Evolutionary conservation across 2,113 vertebrate species (phyloP), one percentile per base, ranked within the genome.

Genomic region (Limnothrissa miodon): DNA sequence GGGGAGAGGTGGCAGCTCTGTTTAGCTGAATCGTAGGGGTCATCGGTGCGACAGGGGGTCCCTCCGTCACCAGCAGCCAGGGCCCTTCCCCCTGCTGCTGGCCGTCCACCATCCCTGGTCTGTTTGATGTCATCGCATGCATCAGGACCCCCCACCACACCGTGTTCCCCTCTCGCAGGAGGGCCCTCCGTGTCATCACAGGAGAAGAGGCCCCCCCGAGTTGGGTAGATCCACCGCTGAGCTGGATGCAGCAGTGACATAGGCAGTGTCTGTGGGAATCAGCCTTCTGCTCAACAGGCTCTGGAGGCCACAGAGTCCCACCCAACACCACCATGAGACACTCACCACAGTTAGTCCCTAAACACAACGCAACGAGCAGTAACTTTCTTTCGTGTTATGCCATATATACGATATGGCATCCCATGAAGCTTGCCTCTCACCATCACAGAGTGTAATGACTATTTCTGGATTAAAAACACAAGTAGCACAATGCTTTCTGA

Each of bases 121-220:
- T 78, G 59, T 46, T 82, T 82, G 81, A 78, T 82, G 62, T 70
- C 25, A 78, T 21, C 74, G 33, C 56, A 46, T 1, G 21, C 44
- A 21, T 82, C 45, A 33, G 17, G 29, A 36, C 11, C 66, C 66
- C 59, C 45, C 51, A 42, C 11, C 8, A 36, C 21, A 7, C 81
- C 46, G 42, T 36, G 29, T 29, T 74, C 29, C 25, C 13, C 59
- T 62, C 59, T 62, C 81, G 45, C n/a, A 17, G 11, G 44, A 17
- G 13, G 59, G 25, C 62, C 62, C 53, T 21, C 66, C 10, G 74
- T 78, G 81, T 82, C 62, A 46, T 21, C 81, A 39, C 25, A 21
- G 81, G 44, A 33, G 25, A 36, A 29, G 44, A n/a, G 36, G 29
- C n/a, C 56, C 39, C 39, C 23, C 45, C 21, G 80, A 81, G 56